A percentile compares a stretch with the other conserved stretches of the same genome.
Evolutionary conservation across 2,113 vertebrate species (phyloP).

Genomic region (Gavia stellata): DNA sequence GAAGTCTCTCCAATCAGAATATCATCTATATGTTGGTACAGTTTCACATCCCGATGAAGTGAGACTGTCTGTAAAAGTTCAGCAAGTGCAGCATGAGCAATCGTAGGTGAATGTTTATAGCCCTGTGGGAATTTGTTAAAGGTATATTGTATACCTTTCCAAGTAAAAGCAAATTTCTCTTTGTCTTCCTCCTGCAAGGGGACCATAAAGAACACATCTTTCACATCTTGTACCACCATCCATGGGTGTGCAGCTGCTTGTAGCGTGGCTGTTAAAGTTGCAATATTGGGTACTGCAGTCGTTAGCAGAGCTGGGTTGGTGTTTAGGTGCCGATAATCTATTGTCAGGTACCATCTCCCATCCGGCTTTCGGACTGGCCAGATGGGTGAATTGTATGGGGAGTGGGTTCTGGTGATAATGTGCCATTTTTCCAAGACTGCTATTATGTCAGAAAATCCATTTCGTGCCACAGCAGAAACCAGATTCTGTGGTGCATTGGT

Average conservation of each 20-base stretch:
- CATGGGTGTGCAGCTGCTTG: accelerated
- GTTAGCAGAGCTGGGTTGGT: not conserved
- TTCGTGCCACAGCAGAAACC: not conserved
- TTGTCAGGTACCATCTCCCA: not conserved
- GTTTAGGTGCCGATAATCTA: not conserved
- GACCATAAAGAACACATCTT: not conserved
- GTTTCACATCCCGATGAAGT: not conserved
- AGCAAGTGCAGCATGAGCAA: not conserved
- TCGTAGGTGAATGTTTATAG: not conserved
- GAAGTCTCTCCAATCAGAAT: not conserved
- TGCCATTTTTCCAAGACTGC: not conserved
- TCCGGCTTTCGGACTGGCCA: not conserved
- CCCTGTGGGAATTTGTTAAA: not conserved
- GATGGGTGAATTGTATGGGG: not conserved
- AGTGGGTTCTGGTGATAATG: not conserved
- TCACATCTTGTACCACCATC: not conserved
- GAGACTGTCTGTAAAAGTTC: too few relatives aligned
- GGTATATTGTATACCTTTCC: too few relatives aligned
- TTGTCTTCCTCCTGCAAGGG: not conserved
- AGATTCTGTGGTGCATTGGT: not conserved
- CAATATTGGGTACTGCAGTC: too few relatives aligned
- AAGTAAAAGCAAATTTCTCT: not conserved
- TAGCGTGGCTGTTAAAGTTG: not conserved
- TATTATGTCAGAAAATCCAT: not conserved
- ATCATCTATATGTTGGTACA: not conserved